Base-by-base conservation (phyloP, 2,888 invertebrate species). In the Xylota segnis region DNA sequence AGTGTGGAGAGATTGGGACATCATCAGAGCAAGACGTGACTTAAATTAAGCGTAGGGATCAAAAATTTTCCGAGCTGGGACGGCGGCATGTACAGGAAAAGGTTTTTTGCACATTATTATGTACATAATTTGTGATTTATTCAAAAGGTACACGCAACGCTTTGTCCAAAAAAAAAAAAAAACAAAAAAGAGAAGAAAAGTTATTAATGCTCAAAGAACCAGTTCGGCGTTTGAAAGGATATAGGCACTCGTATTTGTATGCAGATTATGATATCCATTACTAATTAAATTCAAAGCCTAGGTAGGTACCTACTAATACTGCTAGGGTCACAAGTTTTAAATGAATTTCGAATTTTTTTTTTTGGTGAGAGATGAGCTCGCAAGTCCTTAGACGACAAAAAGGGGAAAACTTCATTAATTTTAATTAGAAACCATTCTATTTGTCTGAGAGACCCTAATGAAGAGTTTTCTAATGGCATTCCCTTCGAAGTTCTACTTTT, bases 381-480 rank as follows among this genome's bases (percentile, higher is more conserved):
- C n/a, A n/a, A 50, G 10, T 71, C 29, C 16, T 29, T n/a, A 14
- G 50, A 23, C 23, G 50, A 32, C 23, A 52, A 56, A 52, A 61
- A 14, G 70, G 43, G 70, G 43, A 81, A 75, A 81, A 84, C 75
- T 75, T 84, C 84, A 83, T 77, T 83, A 77, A 83, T 83, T 77
- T 86, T 86, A 86, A 86, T 86, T 82, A 86, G 81, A 82, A 82
- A 40, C 81, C 81, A 61, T 81, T 86, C 76, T 61, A 66, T 86
- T 72, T 71, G 81, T 66, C 50, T 58, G 23, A 61, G 23, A 61
- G 61, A 72, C 45, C 56, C 72, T 72, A 86, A 82, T 82, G 82
- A 82, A 77, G 76, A 72, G 43, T 34, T 58, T 82, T 65, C 71
- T 71, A 72, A 86, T 76, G 61, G 14, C 61, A 63, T 76, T 50